Evolutionary conservation across 1,140 invertebrate genomes (phyloP), one percentile per base, ranked within the genome.

Genomic region (Neodiprion lecontei): DNA sequence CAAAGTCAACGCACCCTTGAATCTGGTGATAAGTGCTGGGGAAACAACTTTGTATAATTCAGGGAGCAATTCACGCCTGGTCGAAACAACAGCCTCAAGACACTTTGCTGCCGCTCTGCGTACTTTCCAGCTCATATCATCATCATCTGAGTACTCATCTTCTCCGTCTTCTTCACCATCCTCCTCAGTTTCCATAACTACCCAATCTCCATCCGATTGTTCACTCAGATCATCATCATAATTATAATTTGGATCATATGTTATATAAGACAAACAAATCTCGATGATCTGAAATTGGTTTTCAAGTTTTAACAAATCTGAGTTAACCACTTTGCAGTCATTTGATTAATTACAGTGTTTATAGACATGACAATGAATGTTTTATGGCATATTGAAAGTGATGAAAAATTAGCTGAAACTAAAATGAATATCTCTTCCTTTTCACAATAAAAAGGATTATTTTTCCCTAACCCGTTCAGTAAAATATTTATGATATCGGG

Each of bases 111-210:
- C 96, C 7, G 98, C 95, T 67, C 98, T 91, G 69, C 99, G 90
- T 66, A 90, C 95, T 90, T 99, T 99, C 98, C 99, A 99, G 74
- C 96, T 98, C 95, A 99, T 98, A 86, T 99, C 99, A 86, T 99
- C 99, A 89, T 99, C 98, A 87, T 99, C 98, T 53, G 97, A 98
- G 85, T 99, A 99, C 81, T 97, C 96, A 81, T 97, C 96, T 78
- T 97, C 97, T 67, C 93, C 95, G 73, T 95, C 94, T 74, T 95
- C 93, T 14, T 95, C 92, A 50, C 91, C 92, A 75, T 93, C 92
- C 75, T 92, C 92, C 76, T 91, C 92, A 75, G 91, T 92, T 73
- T 92, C 91, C 90, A 91, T 94, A 76, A 89, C 89, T 67, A 93
- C 90, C 49, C 91, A 91, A 74, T 92, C 91, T 65, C 89, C 90